These are phyloP conservation scores for Agrypnus murinus DNA, from an alignment of 2,888 invertebrate species.

Conservation along the genomic window DNA sequence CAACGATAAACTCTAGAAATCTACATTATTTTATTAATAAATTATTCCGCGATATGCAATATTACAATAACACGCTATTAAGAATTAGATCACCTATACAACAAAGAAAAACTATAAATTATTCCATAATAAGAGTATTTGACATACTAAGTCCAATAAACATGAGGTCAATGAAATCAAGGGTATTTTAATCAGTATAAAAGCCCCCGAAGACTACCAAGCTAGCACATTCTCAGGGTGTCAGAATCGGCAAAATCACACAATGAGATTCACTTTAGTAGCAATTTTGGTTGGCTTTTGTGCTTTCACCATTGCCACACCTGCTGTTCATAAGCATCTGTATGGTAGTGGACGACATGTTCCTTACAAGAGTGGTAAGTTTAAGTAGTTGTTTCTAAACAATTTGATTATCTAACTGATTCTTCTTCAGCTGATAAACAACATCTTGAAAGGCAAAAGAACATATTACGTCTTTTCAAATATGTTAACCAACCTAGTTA, in stretches of 20 bases:
- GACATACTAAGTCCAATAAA: background rate
- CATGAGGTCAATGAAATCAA: background rate
- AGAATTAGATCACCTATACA: background rate
- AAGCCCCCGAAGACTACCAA: background rate
- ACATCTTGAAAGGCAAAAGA: constrained; percentile 60
- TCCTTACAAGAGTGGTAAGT: constrained; percentile 67
- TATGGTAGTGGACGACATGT: background rate
- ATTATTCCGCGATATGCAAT: no score
- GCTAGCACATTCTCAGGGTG: background rate
- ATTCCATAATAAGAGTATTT: background rate
- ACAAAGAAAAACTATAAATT: background rate
- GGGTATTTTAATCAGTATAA: background rate
- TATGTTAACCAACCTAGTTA: constrained; percentile 78
- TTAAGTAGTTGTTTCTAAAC: no score
- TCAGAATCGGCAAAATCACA: constrained; percentile 34
- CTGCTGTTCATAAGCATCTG: constrained; percentile 46
- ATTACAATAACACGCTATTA: background rate
- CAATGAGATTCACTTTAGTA: constrained; percentile 44
- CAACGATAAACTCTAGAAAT: no score
- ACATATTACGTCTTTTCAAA: constrained; percentile 76
- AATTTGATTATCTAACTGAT: constrained; percentile 66
- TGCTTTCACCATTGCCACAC: constrained; percentile 65
- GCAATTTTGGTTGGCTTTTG: constrained; percentile 42
- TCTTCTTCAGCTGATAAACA: constrained; percentile 35
- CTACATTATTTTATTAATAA: no score